A percentile compares a stretch with the other conserved stretches of the same genome.
phyloP scores from a whole-genome alignment of 1,140 invertebrate genomes.

The Ladona fulva region DNA sequence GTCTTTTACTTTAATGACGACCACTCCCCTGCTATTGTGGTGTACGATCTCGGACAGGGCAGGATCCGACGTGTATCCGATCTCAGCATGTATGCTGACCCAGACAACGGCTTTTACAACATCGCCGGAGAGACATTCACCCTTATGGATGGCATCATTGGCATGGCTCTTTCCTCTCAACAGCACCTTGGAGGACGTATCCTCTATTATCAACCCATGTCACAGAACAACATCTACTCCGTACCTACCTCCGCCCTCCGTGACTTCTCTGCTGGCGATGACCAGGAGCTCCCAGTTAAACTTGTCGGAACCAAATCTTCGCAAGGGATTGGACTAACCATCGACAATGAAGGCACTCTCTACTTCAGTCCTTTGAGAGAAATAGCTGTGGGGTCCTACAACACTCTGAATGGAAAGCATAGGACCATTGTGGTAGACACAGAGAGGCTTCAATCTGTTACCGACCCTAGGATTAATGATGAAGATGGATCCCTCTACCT shows the following conservation, averaged over 20 bases:
- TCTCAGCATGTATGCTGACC: slow-evolving; percentile 12
- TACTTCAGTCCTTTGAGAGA: slow-evolving; percentile 65
- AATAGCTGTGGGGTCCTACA: slow-evolving; percentile 66
- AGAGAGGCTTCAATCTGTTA: slow-evolving; percentile 39
- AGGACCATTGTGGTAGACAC: slow-evolving; percentile 49
- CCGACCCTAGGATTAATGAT: background rate
- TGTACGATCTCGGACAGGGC: background rate
- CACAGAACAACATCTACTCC: slow-evolving; percentile 71
- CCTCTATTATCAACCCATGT: slow-evolving; percentile 70
- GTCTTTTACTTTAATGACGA: slow-evolving; percentile 47
- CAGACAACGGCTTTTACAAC: slow-evolving; percentile 2
- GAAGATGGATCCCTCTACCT: background rate
- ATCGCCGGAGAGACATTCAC: background rate
- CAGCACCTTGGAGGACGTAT: slow-evolving; percentile 35
- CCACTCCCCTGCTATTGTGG: background rate
- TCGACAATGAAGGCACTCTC: slow-evolving; percentile 55
- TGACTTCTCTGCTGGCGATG: slow-evolving; percentile 44
- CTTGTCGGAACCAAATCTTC: slow-evolving; percentile 74
- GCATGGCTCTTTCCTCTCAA: slow-evolving; percentile 35
- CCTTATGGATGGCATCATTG: slow-evolving; percentile 18
- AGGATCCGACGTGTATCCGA: background rate
- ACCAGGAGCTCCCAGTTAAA: slow-evolving; percentile 53
- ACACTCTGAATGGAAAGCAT: background rate
- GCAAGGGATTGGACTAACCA: slow-evolving; percentile 60
- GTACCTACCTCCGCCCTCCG: slow-evolving; percentile 59